Conservation (phyloP, 2,113 vertebrate species). For the Lophochroa leadbeateri region DNA sequence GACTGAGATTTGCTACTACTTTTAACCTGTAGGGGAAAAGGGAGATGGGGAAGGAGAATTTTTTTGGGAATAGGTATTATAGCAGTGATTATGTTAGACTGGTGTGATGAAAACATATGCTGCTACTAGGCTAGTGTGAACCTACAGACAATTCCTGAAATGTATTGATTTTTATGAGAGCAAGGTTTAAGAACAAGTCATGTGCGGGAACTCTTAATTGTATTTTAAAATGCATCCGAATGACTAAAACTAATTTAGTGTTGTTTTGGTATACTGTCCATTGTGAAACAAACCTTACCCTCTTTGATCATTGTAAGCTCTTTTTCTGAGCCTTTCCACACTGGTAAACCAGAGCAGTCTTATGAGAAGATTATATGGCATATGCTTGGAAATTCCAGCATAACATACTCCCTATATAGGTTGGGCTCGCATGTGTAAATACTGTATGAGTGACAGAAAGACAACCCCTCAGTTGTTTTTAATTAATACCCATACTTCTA, state of each 20-base stretch:
- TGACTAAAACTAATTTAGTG: not conserved
- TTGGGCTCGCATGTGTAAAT: not conserved
- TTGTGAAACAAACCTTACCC: not conserved
- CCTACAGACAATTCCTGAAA: not conserved
- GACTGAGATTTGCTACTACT: slow-evolving; percentile 4
- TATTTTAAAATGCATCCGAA: not conserved
- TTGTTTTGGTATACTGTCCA: not conserved
- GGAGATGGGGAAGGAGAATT: not conserved
- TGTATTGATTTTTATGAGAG: not conserved
- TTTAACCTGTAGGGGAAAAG: not conserved
- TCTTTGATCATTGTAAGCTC: not conserved
- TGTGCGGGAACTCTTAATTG: not conserved
- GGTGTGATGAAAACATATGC: not conserved
- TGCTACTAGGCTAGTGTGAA: not conserved
- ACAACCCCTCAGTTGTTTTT: not conserved
- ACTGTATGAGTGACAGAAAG: not conserved
- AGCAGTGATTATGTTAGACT: not conserved
- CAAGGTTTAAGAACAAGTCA: not conserved
- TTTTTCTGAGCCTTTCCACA: not conserved
- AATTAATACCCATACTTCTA: not conserved
- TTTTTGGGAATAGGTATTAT: not conserved
- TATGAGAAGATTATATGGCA: not conserved
- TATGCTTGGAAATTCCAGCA: not conserved
- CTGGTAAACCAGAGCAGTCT: not conserved
- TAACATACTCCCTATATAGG: not conserved